Conservation (phyloP, 2,113 vertebrate genomes). For the Sciurus niger region DNA sequence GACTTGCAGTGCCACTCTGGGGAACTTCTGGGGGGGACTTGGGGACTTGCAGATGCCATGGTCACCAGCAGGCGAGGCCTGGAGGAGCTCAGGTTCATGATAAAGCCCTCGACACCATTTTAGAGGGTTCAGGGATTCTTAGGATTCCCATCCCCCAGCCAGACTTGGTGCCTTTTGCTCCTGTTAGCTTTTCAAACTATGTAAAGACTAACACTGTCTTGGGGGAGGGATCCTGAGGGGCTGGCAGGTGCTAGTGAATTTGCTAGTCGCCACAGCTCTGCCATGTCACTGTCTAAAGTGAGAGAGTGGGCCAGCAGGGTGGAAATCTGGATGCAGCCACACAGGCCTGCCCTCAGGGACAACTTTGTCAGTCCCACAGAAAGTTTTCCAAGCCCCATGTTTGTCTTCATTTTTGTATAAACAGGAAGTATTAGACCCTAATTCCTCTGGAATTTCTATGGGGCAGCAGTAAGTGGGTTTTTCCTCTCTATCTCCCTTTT, state of each 20-base stretch:
- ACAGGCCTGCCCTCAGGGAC: background rate
- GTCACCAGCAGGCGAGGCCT: background rate
- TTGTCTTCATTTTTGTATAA: constrained; percentile 50
- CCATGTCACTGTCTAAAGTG: no score
- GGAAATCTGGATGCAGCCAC: background rate
- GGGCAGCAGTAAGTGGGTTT: background rate
- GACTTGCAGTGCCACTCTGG: background rate
- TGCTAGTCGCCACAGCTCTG: background rate
- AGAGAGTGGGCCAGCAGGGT: background rate
- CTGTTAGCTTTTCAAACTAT: background rate
- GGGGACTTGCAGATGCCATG: background rate
- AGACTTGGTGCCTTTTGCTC: background rate
- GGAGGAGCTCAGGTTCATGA: background rate
- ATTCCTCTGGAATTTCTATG: background rate
- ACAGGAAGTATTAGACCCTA: constrained; percentile 30
- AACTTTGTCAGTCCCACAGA: background rate
- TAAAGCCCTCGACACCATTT: background rate
- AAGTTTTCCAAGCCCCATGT: background rate
- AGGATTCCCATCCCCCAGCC: background rate
- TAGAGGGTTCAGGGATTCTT: background rate
- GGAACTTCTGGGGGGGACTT: background rate
- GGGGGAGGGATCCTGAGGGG: background rate
- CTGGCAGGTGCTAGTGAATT: background rate
- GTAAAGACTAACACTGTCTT: background rate
- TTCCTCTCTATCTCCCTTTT: background rate